Evolutionary conservation across 2,888 invertebrate species (phyloP), one percentile per base, ranked within the genome.

Genomic region (Tubulanus polymorphus): DNA sequence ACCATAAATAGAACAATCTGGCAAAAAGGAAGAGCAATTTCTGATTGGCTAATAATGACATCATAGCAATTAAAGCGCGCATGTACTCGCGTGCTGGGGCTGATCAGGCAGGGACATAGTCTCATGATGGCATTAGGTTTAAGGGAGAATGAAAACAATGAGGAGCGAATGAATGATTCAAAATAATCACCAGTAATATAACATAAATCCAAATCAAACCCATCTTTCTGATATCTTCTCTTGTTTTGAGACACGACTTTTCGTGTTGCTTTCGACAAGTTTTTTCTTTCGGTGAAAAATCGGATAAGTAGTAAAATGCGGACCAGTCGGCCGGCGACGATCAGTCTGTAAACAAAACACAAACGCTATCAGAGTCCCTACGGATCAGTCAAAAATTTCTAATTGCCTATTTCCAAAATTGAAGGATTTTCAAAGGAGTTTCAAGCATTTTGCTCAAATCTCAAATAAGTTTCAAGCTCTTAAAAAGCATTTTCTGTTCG

Each of bases 161-260:
- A 15, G n/a, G 12, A 12, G n/a, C n/a, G 35, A 35, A 15, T 35
- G n/a, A 15, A 35, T 35, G 18, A 46, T 12, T 46, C 12, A n/a
- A 29, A n/a, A n/a, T n/a, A n/a, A n/a, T 48, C 61, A 78, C 79
- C 78, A 63, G 81, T 82, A 15, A 82, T 79, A 62, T 82, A 82
- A 45, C 81, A 81, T 3, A 82, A 71, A 61, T 82, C 82, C 59
- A 82, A 72, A 63, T 82, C 82, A 73, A 81, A 82, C 2, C 81
- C 81, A 69, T 82, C 81, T 59, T 73, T 73, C 61, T 78, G 75
- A 59, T 77, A 80, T 53, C 82, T 70, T 28, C 81, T 65, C 62
- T 82, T 82, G 66, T 82, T 82, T 64, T 81, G 80, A 0, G 82
- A 82, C 8, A 82, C 79, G 54, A 80, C 69, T 56, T 76, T 73